Evolutionary conservation across 2,888 invertebrate genomes (phyloP), one percentile per base, ranked within the genome.

Genomic region (Caenorhabditis sinica): DNA sequence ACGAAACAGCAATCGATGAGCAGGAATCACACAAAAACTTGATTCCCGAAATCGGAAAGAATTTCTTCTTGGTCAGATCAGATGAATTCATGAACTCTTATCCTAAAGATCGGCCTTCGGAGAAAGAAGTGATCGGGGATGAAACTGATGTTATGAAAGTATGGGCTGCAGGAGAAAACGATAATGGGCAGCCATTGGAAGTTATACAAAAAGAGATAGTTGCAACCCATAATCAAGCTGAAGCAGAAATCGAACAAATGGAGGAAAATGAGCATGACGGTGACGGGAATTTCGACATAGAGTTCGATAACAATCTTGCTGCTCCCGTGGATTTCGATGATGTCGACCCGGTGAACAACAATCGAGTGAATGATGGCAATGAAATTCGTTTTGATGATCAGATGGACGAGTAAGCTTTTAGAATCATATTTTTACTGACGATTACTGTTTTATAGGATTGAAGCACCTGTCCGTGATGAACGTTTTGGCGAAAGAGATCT

Each of bases 1-100:
- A 81, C 5, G 73, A 80, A 28, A 53, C 28, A 20, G 53, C 43
- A 13, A 17, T 43, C 6, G 51, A 69, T 5, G 81, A 73, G 15
- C 49, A 45, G 33, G 63, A 80, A 3, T 25, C 65, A 23, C 23
- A 60, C 15, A 66, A 58, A 45, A 61, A 33, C n/a, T 13, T 66
- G 25, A 20, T 45, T 5, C 73, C 73, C 3, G 68, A 73, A 3
- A 15, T 68, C 6, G 81, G 81, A 74, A 73, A 66, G 8, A 58
- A 60, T 43, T 30, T 51, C 2, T 73, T 81, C 51, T 43, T 81
- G 20, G 33, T 73, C 58, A 66, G 43, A 28, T 73, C 81, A 1
- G 73, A 81, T 13, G 66, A 73, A 2, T 81, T n/a, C 51, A 61
- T 66, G 60, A 73, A 66, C 40, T 40, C 6, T 17, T 73, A 81